Evolutionary conservation across 2,797 vertebrate species (phyloP).

Genomic region (Malurus leucopterus): DNA sequence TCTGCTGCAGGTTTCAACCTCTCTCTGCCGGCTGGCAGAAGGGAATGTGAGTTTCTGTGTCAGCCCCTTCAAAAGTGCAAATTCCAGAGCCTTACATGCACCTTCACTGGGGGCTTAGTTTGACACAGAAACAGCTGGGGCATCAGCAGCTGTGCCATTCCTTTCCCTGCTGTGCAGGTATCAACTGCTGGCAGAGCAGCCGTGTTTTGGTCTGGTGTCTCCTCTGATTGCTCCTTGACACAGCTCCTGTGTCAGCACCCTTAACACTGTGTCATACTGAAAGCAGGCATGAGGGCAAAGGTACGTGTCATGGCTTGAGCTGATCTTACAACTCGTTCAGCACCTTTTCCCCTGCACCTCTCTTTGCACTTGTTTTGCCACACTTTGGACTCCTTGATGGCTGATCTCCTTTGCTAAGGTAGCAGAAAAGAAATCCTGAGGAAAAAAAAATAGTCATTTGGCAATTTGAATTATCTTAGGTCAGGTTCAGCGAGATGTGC

Average conservation of each 20-base stretch:
- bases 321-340: neutral
- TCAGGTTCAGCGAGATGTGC: fast-evolving
- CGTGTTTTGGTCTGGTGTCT: neutral
- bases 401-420: neutral
- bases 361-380: neutral
- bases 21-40: neutral
- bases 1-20: neutral
- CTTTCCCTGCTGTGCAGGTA: neutral
- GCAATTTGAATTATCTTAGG: neutral
- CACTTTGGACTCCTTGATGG: neutral
- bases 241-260: slow-evolving; percentile 20
- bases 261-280: neutral
- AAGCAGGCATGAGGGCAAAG: neutral
- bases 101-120: neutral
- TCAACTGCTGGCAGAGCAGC: neutral
- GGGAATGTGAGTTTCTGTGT: neutral
- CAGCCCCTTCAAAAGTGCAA: neutral
- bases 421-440: neutral
- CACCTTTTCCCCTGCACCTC: neutral
- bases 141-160: fast-evolving
- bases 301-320: neutral
- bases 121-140: neutral
- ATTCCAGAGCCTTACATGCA: neutral
- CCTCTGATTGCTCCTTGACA: neutral
- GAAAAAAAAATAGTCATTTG: neutral